Conservation (phyloP, 2,797 vertebrate species). For the Ctenopoma kingsleyae region DNA sequence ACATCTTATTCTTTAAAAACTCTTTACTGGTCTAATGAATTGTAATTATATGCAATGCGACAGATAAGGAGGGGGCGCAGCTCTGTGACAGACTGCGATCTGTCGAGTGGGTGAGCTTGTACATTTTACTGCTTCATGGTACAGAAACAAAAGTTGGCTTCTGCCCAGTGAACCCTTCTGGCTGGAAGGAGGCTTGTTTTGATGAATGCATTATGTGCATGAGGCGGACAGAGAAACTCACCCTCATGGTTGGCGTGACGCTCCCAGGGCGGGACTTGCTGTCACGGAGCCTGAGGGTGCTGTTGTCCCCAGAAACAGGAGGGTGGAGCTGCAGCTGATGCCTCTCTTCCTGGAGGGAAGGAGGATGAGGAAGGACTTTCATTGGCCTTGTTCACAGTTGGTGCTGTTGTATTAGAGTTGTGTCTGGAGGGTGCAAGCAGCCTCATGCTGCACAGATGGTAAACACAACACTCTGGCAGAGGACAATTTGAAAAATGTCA, state of each 20-base stretch:
- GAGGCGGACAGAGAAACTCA: slow-evolving; percentile 74
- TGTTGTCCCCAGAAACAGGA: slow-evolving; percentile 81
- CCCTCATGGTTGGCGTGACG: slow-evolving; percentile 91
- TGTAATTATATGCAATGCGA: slow-evolving; percentile 3
- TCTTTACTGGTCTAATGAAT: background rate
- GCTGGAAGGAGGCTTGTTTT: slow-evolving; percentile 43
- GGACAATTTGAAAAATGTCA: slow-evolving; percentile 23
- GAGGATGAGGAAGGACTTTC: slow-evolving; percentile 66
- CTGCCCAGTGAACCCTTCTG: slow-evolving; percentile 48
- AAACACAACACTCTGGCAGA: slow-evolving; percentile 38
- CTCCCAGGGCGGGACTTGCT: slow-evolving; percentile 88
- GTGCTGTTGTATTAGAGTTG: slow-evolving; percentile 38
- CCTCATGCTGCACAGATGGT: slow-evolving; percentile 66
- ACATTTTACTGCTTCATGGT: slow-evolving; percentile 5
- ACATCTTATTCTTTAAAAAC: background rate
- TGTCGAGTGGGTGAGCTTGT: slow-evolving; percentile 5
- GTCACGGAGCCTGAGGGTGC: slow-evolving; percentile 88
- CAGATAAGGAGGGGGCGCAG: background rate
- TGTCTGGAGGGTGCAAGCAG: slow-evolving; percentile 57
- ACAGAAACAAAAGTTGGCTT: slow-evolving; percentile 32
- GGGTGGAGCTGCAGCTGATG: slow-evolving; percentile 89
- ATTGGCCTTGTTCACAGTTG: slow-evolving; percentile 62
- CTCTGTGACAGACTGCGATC: slow-evolving; percentile 12
- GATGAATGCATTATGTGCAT: slow-evolving; percentile 47
- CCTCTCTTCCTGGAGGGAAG: slow-evolving; percentile 89